Percentiles rank a stretch among this genome's conserved stretches.
Conservation (phyloP, 2,797 vertebrate genomes). For the Rhincodon typus region DNA sequence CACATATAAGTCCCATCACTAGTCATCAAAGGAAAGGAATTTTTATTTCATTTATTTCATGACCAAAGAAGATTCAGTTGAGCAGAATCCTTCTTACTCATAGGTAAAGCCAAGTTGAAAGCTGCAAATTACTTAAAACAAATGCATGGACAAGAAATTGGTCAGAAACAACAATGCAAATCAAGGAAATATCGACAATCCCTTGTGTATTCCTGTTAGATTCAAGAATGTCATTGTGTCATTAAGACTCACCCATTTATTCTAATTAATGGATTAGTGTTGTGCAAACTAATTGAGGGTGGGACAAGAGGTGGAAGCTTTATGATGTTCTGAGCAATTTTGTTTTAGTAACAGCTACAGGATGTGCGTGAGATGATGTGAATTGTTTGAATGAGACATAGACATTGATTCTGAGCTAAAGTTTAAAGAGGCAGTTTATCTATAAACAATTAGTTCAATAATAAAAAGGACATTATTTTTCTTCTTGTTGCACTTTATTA, state of each 20-base stretch:
- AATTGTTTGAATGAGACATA: background rate
- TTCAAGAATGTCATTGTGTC: background rate
- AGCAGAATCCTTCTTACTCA: background rate
- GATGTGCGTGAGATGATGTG: background rate
- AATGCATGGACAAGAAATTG: background rate
- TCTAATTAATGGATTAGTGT: background rate
- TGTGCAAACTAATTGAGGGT: background rate
- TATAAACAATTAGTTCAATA: background rate
- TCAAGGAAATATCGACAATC: background rate
- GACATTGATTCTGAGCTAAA: background rate
- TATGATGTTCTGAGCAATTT: background rate
- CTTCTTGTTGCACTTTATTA: background rate
- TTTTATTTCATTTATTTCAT: background rate
- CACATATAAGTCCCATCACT: background rate
- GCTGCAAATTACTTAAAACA: background rate
- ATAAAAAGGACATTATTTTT: background rate
- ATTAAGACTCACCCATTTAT: background rate
- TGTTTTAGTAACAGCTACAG: background rate
- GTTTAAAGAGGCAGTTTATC: background rate
- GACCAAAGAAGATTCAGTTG: background rate
- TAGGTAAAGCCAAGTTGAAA: background rate
- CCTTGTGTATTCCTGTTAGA: background rate
- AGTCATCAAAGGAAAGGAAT: background rate
- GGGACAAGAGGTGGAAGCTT: background rate
- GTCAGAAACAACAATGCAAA: background rate